Conservation (phyloP, 2,888 invertebrate species). For the Synanthedon andrenaeformis region DNA sequence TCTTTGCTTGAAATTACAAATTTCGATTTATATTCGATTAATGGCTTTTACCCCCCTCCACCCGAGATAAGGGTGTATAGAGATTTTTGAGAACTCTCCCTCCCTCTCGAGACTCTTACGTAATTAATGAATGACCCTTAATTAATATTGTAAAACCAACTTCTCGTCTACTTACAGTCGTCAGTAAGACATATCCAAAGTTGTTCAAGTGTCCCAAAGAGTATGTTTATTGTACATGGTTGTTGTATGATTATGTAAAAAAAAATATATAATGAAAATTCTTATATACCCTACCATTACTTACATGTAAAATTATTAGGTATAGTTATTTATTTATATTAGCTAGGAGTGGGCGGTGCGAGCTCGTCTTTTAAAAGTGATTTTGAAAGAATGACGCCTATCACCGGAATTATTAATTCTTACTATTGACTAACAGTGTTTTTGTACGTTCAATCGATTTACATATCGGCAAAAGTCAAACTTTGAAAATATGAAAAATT, state of each 20-base stretch:
- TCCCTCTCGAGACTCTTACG: too few relatives aligned
- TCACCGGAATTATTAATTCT: slow-evolving; percentile 39
- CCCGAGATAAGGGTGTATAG: too few relatives aligned
- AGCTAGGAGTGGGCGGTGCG: slow-evolving; percentile 26
- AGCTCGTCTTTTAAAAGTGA: slow-evolving; percentile 62
- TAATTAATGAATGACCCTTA: too few relatives aligned
- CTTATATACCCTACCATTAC: slow-evolving; percentile 41
- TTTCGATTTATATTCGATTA: too few relatives aligned
- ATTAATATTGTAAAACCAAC: too few relatives aligned
- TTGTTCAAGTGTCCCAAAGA: slow-evolving; percentile 64
- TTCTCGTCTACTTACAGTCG: not conserved
- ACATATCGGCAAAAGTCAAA: slow-evolving; percentile 55
- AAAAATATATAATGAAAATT: slow-evolving; percentile 45
- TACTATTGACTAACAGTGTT: slow-evolving; percentile 33
- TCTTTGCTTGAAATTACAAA: too few relatives aligned
- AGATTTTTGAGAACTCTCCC: too few relatives aligned
- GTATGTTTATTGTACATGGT: slow-evolving; percentile 54
- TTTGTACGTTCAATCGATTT: slow-evolving; percentile 19
- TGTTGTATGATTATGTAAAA: slow-evolving; percentile 68
- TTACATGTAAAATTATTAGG: slow-evolving; percentile 54
- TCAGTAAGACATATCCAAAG: slow-evolving; percentile 46
- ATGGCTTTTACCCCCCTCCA: too few relatives aligned
- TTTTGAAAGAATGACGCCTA: slow-evolving; percentile 58
- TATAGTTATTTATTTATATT: slow-evolving; percentile 63
- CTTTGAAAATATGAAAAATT: slow-evolving; percentile 42